Base-by-base conservation (phyloP, 2,888 invertebrate genomes). In the Phasia obesa region DNA sequence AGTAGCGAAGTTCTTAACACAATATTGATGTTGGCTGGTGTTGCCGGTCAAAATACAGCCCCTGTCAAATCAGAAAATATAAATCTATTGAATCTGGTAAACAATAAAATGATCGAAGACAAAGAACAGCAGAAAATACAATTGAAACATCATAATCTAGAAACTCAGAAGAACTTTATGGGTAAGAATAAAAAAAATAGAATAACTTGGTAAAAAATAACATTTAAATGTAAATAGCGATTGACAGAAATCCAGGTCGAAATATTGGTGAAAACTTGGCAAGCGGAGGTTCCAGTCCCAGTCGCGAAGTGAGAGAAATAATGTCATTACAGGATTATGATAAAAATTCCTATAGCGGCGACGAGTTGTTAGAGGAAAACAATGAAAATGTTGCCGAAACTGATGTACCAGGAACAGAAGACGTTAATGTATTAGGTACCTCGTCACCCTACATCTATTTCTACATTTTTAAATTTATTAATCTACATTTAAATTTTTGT, bases 231-330 rank as follows among this genome's bases (percentile, higher is more conserved):
- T 73, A 47, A 70, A 70, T 86, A 82, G 86, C 89, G 6, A 90
- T 89, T 59, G 89, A 90, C 71, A 87, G 86, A 42, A 89, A 89
- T 86, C 87, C 89, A 15, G 88, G 87, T 25, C 88, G 90, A 7
- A 88, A 86, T 85, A 85, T 87, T 19, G 86, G 85, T 3, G 90
- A 90, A 27, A 89, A 89, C 67, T 79, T 93, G 85, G 94, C 95
- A 1, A 96, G 96, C 67, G 96, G 95, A n/a, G 96, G 96, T 15
- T 97, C 97, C 81, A 97, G 97, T 90, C 97, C 97, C 5, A 97
- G 97, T 87, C 93, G 97, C 23, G 97, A 98, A 92, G 97, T 97
- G 23, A 95, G 96, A 89, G 95, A 97, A 92, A 97, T 97, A 86
- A 93, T 97, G 90, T 94, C 95, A 5, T 93, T 95, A 53, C 94